phyloP scores from a whole-genome alignment of 2,888 invertebrate species.

The Leptarthrus brevirostris region DNA sequence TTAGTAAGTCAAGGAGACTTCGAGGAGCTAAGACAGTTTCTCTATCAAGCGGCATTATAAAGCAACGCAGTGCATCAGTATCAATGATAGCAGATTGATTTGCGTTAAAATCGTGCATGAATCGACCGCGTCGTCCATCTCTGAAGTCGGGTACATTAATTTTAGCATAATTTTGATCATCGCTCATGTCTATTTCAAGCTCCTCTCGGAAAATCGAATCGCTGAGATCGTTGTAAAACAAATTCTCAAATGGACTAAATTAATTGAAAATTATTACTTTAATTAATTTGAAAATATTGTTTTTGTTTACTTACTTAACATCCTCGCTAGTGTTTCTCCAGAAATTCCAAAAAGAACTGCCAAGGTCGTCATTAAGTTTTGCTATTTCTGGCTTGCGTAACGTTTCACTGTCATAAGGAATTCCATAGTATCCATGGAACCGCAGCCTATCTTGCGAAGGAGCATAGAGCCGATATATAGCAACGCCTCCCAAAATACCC shows the following conservation, averaged over 20 bases:
- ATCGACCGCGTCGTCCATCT: constrained; percentile 83
- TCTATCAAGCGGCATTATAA: constrained; percentile 89
- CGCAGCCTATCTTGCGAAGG: constrained; percentile 70
- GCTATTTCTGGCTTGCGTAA: constrained; percentile 10
- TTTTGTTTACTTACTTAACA: not conserved
- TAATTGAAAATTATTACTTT: not conserved
- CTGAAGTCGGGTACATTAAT: constrained; percentile 88
- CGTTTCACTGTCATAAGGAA: constrained; percentile 63
- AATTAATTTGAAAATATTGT: not conserved
- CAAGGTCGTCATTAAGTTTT: constrained; percentile 11
- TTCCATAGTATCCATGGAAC: constrained; percentile 65
- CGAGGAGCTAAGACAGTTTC: constrained; percentile 81
- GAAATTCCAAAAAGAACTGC: constrained; percentile 8
- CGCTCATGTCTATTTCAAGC: constrained; percentile 79
- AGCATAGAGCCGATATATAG: constrained; percentile 80
- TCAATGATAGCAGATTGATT: constrained; percentile 83
- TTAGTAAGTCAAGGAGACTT: constrained; percentile 81
- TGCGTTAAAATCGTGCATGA: constrained; percentile 91
- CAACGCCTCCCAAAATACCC: constrained; percentile 78
- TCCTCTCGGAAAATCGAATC: constrained; percentile 78
- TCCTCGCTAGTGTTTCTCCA: constrained; percentile 5
- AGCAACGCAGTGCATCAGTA: constrained; percentile 80
- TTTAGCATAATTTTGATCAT: constrained; percentile 80
- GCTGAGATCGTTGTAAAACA: constrained; percentile 54
- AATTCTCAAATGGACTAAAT: constrained; percentile 22